Conservation (phyloP, 2,113 vertebrate genomes). For the Poeciliopsis retropinna region DNA sequence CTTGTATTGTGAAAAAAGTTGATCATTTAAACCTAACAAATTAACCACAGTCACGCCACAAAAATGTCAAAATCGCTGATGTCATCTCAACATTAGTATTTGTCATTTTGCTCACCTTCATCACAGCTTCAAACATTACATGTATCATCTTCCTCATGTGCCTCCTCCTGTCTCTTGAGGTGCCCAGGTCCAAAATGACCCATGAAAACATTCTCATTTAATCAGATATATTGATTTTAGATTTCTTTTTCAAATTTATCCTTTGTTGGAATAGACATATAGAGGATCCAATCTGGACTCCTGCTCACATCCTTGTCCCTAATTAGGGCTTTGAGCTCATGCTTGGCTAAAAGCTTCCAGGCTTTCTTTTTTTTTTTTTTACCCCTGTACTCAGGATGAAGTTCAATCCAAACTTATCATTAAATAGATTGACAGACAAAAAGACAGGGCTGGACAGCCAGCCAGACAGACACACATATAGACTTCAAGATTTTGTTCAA, state of each 20-base stretch:
- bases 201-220: too few species aligned
- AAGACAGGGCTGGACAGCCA: background rate
- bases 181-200: too few species aligned
- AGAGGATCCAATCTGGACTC: constrained; percentile 14
- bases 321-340: constrained; percentile 13
- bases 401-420: background rate
- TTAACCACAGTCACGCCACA: too few species aligned
- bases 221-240: constrained; percentile 22
- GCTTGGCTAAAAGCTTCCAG: background rate
- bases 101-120: too few species aligned
- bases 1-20: too few species aligned
- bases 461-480: background rate
- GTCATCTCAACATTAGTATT: too few species aligned
- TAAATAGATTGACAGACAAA: constrained; percentile 17
- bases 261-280: constrained; percentile 20
- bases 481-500: background rate
- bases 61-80: too few species aligned
- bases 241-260: constrained; percentile 20
- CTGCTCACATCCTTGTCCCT: background rate
- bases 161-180: too few species aligned
- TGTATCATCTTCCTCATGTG: too few species aligned
- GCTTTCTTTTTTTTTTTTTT: background rate
- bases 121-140: too few species aligned
- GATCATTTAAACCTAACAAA: too few species aligned
- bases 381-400: background rate